phyloP scores from a whole-genome alignment of 2,888 invertebrate genomes.

The Volucella zonaria region DNA sequence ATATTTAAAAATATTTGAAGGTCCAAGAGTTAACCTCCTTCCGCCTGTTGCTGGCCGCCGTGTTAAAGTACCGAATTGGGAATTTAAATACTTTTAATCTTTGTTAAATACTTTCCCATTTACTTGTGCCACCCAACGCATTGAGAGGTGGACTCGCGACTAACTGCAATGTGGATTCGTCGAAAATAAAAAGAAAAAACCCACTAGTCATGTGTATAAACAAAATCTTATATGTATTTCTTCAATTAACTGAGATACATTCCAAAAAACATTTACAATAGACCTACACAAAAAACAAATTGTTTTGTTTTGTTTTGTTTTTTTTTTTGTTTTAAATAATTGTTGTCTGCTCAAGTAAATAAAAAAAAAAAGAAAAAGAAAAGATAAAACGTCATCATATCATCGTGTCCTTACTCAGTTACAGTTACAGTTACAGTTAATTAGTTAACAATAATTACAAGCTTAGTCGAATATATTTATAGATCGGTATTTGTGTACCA shows the following conservation, averaged over 20 bases:
- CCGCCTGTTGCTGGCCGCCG: too few species aligned
- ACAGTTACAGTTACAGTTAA: conserved; percentile 58
- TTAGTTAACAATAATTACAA: conserved; percentile 73
- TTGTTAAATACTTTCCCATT: not conserved
- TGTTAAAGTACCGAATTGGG: too few species aligned
- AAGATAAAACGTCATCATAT: conserved; percentile 20
- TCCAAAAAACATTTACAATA: conserved; percentile 69
- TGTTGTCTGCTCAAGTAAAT: conserved; percentile 28
- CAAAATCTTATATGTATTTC: conserved; percentile 72
- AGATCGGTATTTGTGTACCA: conserved; percentile 44
- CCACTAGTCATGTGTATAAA: conserved; percentile 65
- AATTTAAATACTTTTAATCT: too few species aligned
- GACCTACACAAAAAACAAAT: conserved; percentile 57
- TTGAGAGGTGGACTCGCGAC: conserved; percentile 7
- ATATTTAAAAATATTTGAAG: too few species aligned
- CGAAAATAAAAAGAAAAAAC: not conserved
- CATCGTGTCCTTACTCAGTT: conserved; percentile 57
- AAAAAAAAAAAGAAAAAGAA: conserved; percentile 38
- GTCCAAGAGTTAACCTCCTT: too few species aligned
- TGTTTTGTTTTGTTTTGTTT: not conserved
- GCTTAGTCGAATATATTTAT: conserved; percentile 64
- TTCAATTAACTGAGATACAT: conserved; percentile 69
- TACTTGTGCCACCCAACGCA: not conserved
- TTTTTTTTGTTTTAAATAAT: not conserved
- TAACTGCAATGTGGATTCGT: not conserved